Evolutionary conservation across 2,888 invertebrate genomes (phyloP).

Genomic region (Candidula unifasciata): DNA sequence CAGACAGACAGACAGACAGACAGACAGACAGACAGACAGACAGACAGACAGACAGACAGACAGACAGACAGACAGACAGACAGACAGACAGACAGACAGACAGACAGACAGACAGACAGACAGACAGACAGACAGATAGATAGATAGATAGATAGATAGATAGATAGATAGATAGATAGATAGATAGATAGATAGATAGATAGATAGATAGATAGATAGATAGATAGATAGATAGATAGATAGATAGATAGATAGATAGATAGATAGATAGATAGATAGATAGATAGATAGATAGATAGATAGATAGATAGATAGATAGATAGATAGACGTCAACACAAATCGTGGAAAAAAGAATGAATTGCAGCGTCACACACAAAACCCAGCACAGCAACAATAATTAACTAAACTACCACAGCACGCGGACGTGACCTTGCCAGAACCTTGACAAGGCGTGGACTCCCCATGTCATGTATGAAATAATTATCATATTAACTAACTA

Average conservation of each 20-base stretch:
- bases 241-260: no score
- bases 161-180: background rate
- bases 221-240: slow-evolving; percentile 54
- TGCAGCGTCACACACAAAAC: no score
- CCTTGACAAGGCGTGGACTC: slow-evolving; percentile 32
- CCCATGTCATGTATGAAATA: background rate
- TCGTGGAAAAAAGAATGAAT: no score
- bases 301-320: background rate
- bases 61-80: slow-evolving; percentile 46
- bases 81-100: slow-evolving; percentile 13
- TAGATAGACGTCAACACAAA: no score
- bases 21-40: slow-evolving; percentile 36
- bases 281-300: background rate
- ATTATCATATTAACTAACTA: no score
- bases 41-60: slow-evolving; percentile 43
- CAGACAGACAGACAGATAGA: background rate
- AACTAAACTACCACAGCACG: no score
- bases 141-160: background rate
- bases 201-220: slow-evolving; percentile 55
- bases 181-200: slow-evolving; percentile 4
- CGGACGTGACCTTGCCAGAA: no score
- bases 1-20: slow-evolving; percentile 47
- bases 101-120: background rate
- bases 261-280: slow-evolving; percentile 13
- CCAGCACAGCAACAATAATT: no score